Base-by-base conservation (phyloP, 2,113 vertebrate genomes). In the Callorhinus ursinus region DNA sequence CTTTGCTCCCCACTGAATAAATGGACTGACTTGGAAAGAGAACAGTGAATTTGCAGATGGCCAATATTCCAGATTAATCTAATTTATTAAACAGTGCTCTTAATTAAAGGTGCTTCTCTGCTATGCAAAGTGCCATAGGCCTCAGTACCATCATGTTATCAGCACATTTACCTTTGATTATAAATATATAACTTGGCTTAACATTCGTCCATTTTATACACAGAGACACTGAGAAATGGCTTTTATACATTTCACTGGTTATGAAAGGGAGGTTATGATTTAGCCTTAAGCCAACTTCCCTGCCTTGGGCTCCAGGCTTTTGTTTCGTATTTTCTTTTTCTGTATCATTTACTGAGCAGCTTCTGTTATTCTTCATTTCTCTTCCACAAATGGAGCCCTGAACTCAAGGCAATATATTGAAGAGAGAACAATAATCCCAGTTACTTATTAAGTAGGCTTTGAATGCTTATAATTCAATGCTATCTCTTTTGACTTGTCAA, bases 341-440 rank as follows among this genome's bases (percentile, higher is more conserved):
- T 88, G 97, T 92, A 95, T 93, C 95, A 95, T 95, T 96, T 82
- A 93, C 36, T 11, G n/a, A 93, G 33, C 0, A 63, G 59, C 13
- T 97, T 79, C 28, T 90, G 61, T 92, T 95, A 92, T 55, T 96
- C 36, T 88, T 88, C 74, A 87, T 92, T 97, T 96, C 33, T 87
- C n/a, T 93, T 80, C 22, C 31, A 86, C 55, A 93, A 80, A 88
- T n/a, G 85, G 24, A 89, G 36, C 36, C 10, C 59, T 93, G 26
- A 74, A 93, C 57, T 91, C 71, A 93, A 90, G 77, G 53, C 31
- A 74, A 18, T 24, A 67, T 57, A 91, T 89, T 80, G 55, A 84
- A 95, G 72, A 89, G 57, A 89, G 13, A 76, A 10, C 22, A 26
- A 42, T 84, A 96, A 97, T 65, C 55, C 61, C 4, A 86, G 26